Evolutionary conservation across 2,888 invertebrate species (phyloP), one percentile per base, ranked within the genome.

Genomic region (Ormyrus thymus): DNA sequence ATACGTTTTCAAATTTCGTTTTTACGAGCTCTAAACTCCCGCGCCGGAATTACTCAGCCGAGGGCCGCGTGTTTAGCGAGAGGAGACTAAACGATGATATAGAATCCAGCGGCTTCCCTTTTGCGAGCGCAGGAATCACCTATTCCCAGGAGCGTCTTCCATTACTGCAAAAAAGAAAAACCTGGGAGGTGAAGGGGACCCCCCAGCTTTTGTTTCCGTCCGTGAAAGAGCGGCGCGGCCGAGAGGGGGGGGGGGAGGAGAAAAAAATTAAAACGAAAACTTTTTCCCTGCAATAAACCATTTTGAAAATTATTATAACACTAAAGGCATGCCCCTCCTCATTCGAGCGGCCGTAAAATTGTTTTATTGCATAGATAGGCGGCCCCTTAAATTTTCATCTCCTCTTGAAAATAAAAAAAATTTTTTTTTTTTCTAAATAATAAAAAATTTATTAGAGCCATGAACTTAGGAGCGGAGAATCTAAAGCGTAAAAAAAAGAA

Each of bases 311-410:
- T 59, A 75, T 75, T 61, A 53, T 61, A 46, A 75, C 13, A 11
- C 15, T 55, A 46, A 75, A 64, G 58, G 43, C 65, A 58, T 29
- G n/a, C 29, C 29, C 29, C 7, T 59, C 68, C 58, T 58, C 48
- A 56, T 61, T 59, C 61, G 61, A 15, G 1, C 6, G 4, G 15
- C 61, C 61, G 29, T 75, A 75, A 75, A 75, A 61, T 45, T 59
- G 29, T 61, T 75, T 75, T 75, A 75, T 68, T 68, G 15, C 61
- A 46, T 10, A 43, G 50, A 65, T 62, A 72, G 62, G 58, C 46
- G 29, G 46, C 62, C 72, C 46, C 64, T 72, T 72, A 72, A 72
- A 72, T 53, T 72, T 72, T 72, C 62, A 72, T 72, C 46, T 55
- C 15, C 46, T 15, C 51, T 45, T 59, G 15, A 62, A 72, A 55